Base-by-base conservation (phyloP, 2,113 vertebrate species). In the Pampusana beccarii region DNA sequence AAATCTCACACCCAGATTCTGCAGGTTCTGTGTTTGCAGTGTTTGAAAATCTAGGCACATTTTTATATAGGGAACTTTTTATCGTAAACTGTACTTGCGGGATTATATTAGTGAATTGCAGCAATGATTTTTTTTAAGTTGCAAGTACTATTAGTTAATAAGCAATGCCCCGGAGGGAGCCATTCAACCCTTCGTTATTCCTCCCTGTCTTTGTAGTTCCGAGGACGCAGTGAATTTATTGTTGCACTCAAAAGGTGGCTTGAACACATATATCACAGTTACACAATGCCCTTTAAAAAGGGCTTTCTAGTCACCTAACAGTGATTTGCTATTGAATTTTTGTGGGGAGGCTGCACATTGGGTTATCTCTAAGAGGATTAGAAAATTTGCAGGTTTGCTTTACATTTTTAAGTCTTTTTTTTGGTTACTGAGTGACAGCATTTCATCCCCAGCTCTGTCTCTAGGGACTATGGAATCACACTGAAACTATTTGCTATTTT, bases 261-360 rank as follows among this genome's bases (percentile, higher is more conserved):
- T 12, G 46, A 54, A 9, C 83, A 17, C 0, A 0, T 70, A 9
- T 31, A 16, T 50, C 56, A 10, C 12, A 15, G 31, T 46, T 67
- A 9, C 2, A 11, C 9, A 31, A 1, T 9, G 50, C 29, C 44
- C 44, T 66, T 53, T 64, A 9, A 11, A 50, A 33, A 46, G 46
- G 34, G 23, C 64, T 83, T 57, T 24, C 2, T 5, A 54, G 29
- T 24, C 44, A 4, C 7, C 46, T 24, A 4, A 7, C 42, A 25
- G 38, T 40, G 57, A 56, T 67, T 61, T 50, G 14, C 65, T 54
- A 1, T 8, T 24, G 18, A 7, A 11, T 40, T 72, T 61, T 66
- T 84, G 34, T 1, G 9, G 48, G 65, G 67, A 44, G 5, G 10
- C 44, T 75, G 15, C 14, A 1, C 10, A 16, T 16, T 54, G 33